These are phyloP conservation scores for Agrochola macilenta DNA, from an alignment of 2,888 invertebrate genomes.

Conservation along the genomic window DNA sequence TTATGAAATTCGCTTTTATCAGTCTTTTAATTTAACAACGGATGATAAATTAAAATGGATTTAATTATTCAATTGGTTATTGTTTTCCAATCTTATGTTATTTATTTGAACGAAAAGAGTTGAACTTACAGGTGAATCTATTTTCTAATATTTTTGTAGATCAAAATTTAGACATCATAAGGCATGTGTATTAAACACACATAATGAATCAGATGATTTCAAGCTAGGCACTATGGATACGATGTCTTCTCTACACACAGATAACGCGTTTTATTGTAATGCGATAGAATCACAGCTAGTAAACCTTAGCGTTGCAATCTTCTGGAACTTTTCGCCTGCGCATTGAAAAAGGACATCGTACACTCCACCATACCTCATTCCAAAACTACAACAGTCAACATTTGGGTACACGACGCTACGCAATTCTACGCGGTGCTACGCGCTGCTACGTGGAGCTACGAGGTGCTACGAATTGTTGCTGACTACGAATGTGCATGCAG, in stretches of 20 bases:
- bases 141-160: neutral
- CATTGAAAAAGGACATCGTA: slow-evolving; percentile 10
- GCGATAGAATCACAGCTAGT: neutral
- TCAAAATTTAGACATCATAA: slow-evolving; percentile 8
- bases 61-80: slow-evolving; percentile 32
- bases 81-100: slow-evolving; percentile 17
- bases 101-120: slow-evolving; percentile 10
- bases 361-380: slow-evolving; percentile 16
- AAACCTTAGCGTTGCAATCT: neutral
- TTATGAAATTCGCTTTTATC: slow-evolving; percentile 88
- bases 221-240: neutral
- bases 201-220: neutral
- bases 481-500: slow-evolving; percentile 22
- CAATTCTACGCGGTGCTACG: slow-evolving; percentile 26
- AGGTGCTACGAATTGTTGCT: slow-evolving; percentile 18
- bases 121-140: slow-evolving; percentile 9
- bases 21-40: slow-evolving; percentile 80
- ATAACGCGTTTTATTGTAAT: neutral
- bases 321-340: neutral
- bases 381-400: slow-evolving; percentile 36
- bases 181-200: slow-evolving; percentile 10
- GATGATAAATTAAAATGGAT: slow-evolving; percentile 53
- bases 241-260: neutral
- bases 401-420: slow-evolving; percentile 18
- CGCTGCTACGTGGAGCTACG: slow-evolving; percentile 16